These are phyloP conservation scores for Mormyrus iriodes DNA, from an alignment of 2,113 vertebrate species.

Conservation along the genomic window DNA sequence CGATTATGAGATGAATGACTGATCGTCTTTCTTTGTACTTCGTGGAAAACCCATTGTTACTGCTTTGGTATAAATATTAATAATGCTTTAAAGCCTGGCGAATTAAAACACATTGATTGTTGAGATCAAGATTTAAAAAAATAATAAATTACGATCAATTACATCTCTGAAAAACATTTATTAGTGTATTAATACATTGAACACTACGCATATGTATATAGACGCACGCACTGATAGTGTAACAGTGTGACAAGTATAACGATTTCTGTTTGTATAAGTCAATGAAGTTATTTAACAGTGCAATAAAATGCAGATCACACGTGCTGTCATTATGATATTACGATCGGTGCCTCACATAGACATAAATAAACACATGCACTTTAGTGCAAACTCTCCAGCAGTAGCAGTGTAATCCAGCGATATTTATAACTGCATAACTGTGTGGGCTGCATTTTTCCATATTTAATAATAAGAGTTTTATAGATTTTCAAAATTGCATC, in stretches of 20 bases:
- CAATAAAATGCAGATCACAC: neutral
- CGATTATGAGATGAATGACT: neutral
- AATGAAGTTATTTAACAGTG: conserved; percentile 2
- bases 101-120: neutral
- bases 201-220: neutral
- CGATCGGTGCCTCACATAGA: neutral
- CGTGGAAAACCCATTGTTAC: neutral
- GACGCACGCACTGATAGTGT: neutral
- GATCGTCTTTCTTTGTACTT: neutral
- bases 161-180: neutral
- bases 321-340: neutral
- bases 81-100: neutral
- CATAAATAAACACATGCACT: neutral
- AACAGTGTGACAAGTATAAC: neutral
- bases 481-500: neutral
- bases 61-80: neutral
- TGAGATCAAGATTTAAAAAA: neutral
- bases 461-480: neutral
- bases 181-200: neutral
- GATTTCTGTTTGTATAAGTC: neutral
- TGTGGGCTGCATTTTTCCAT: neutral
- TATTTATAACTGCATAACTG: neutral
- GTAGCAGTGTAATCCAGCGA: neutral
- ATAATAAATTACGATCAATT: neutral
- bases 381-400: neutral